Conservation (phyloP, 2,888 invertebrate genomes). For the Trypoxylon attenuatum region DNA sequence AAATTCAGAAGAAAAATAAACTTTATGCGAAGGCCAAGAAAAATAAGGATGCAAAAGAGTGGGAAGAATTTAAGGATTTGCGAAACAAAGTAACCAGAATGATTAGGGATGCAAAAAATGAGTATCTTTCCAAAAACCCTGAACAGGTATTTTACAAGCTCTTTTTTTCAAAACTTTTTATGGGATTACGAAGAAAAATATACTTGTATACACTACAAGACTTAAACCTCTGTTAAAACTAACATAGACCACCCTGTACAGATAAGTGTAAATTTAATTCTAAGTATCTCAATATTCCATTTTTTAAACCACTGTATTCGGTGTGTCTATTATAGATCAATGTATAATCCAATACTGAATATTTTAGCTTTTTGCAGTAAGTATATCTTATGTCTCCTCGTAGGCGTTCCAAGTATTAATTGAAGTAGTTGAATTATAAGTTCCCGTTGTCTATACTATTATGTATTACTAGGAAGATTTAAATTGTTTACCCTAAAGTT, state of each 20-base stretch:
- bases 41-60: constrained; percentile 71
- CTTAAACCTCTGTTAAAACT: neutral
- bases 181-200: too few relatives aligned
- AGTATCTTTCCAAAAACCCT: constrained; percentile 69
- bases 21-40: constrained; percentile 71
- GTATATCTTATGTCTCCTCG: too few relatives aligned
- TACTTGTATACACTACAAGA: too few relatives aligned
- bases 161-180: too few relatives aligned
- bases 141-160: constrained; percentile 65
- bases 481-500: too few relatives aligned
- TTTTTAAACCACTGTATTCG: constrained; percentile 14
- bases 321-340: constrained; percentile 18
- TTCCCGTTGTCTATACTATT: too few relatives aligned
- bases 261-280: constrained; percentile 17
- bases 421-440: too few relatives aligned
- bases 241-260: constrained; percentile 37
- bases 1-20: constrained; percentile 72
- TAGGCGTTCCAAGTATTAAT: too few relatives aligned
- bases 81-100: constrained; percentile 72
- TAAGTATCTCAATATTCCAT: constrained; percentile 1
- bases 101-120: constrained; percentile 73
- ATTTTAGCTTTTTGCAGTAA: constrained; percentile 25
- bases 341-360: neutral
- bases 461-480: too few relatives aligned
- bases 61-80: constrained; percentile 72